Evolutionary conservation across 2,113 vertebrate species (phyloP).

Genomic region (Crotalus viridis): DNA sequence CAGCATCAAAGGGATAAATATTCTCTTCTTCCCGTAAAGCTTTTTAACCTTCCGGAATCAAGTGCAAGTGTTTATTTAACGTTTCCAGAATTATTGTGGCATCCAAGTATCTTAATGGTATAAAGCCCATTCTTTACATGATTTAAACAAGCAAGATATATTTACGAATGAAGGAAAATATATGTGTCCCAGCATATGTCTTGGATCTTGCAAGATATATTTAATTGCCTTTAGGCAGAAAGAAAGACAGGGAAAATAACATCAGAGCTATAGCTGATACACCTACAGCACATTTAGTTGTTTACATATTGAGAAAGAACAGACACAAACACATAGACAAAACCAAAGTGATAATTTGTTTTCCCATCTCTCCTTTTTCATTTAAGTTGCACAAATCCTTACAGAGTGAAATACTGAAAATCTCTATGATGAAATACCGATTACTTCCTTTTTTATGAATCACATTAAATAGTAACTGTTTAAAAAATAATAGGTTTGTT

Average conservation of each 20-base stretch:
- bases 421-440: constrained; percentile 28
- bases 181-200: not conserved
- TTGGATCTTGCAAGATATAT: constrained; percentile 32
- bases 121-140: constrained; percentile 25
- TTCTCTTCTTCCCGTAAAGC: accelerated
- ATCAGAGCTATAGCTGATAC: constrained; percentile 31
- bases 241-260: not conserved
- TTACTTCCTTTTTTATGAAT: constrained; percentile 5
- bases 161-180: constrained; percentile 9
- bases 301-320: not conserved
- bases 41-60: not conserved
- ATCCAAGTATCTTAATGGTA: not conserved
- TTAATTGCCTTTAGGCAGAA: constrained; percentile 39
- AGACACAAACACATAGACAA: not conserved
- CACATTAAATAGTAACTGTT: constrained; percentile 17
- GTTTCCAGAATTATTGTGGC: not conserved
- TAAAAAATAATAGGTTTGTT: not conserved
- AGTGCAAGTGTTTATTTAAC: not conserved
- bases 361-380: constrained; percentile 19
- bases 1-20: not conserved
- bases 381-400: constrained; percentile 28
- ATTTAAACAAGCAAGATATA: constrained; percentile 40
- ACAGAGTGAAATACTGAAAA: not conserved
- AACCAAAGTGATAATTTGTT: constrained; percentile 17
- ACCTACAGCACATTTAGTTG: not conserved